phyloP scores from a whole-genome alignment of 1,140 invertebrate genomes.

The Thalassaphorura encarpata region DNA sequence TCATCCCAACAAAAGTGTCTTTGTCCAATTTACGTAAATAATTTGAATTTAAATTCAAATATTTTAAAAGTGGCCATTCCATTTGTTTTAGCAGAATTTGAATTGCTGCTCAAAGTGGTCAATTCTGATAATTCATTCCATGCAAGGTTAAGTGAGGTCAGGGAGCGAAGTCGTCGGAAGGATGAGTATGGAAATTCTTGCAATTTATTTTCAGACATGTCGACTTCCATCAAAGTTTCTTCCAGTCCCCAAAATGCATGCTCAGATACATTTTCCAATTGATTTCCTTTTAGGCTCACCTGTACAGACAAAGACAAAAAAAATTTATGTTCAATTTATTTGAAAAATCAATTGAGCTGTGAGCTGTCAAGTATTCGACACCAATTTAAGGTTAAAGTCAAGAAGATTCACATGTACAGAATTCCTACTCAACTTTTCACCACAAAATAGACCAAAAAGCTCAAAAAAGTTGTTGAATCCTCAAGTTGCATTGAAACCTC shows the following conservation, averaged over 20 bases:
- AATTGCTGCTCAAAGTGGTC: constrained; percentile 44
- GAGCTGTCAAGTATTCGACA: no score
- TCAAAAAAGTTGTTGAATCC: no score
- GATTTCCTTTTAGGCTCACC: constrained; percentile 67
- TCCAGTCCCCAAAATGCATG: constrained; percentile 77
- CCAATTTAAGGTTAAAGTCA: no score
- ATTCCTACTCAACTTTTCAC: no score
- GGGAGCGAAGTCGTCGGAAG: constrained; percentile 58
- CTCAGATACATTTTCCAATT: constrained; percentile 63
- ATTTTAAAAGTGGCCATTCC: constrained; percentile 49
- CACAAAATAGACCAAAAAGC: no score
- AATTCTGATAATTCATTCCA: constrained; percentile 71
- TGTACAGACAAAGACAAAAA: constrained; percentile 16
- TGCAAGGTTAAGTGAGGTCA: constrained; percentile 61
- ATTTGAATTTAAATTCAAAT: constrained; percentile 77
- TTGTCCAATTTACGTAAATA: constrained; percentile 61
- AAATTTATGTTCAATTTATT: no score
- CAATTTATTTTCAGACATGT: constrained; percentile 75
- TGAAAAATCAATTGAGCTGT: no score
- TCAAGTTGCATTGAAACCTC: no score
- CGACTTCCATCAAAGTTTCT: constrained; percentile 64
- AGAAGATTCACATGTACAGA: no score
- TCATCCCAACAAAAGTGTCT: constrained; percentile 66
- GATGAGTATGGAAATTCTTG: constrained; percentile 68
- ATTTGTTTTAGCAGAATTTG: constrained; percentile 9